These are phyloP conservation scores for Drosophila parabipectinata DNA, from an alignment of 1,140 invertebrate species.

Conservation along the genomic window DNA sequence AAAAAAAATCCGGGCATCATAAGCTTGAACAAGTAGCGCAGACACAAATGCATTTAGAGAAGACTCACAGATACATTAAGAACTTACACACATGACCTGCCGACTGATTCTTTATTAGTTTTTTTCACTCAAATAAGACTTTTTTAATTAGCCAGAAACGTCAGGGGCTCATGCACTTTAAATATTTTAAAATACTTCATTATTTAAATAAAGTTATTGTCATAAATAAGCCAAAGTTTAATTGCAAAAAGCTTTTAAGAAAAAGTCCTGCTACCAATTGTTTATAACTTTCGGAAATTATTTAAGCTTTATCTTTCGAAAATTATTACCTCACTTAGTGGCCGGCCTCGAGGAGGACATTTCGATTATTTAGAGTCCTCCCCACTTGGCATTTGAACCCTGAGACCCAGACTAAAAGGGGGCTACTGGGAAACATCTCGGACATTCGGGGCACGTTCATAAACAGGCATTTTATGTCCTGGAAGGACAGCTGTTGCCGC, in stretches of 20 bases:
- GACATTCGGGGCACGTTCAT: conserved; percentile 56
- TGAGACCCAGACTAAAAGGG: conserved; percentile 16
- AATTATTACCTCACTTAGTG: conserved; percentile 46
- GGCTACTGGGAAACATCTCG: conserved; percentile 15
- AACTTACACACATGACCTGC: conserved; percentile 25
- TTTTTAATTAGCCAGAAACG: neutral
- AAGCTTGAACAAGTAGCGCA: conserved; percentile 24
- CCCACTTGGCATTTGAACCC: conserved; percentile 29
- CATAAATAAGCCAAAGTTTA: neutral
- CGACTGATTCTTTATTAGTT: conserved; percentile 1
- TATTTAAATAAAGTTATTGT: neutral
- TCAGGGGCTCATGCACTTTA: too few species aligned
- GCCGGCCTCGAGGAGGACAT: conserved; percentile 7
- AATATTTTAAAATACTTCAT: too few species aligned
- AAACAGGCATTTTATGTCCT: conserved; percentile 54
- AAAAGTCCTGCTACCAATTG: neutral
- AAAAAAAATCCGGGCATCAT: conserved; percentile 26
- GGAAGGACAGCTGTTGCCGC: conserved; percentile 52
- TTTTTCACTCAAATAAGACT: neutral
- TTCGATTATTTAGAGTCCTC: conserved; percentile 31
- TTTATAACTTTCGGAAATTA: conserved; percentile 14
- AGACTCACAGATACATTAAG: conserved; percentile 4
- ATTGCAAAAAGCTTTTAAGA: conserved; percentile 12
- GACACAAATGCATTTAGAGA: conserved; percentile 1
- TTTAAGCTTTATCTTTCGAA: conserved; percentile 21